Conservation (phyloP, 1,140 invertebrate species). For the Calephelis virginiensis region DNA sequence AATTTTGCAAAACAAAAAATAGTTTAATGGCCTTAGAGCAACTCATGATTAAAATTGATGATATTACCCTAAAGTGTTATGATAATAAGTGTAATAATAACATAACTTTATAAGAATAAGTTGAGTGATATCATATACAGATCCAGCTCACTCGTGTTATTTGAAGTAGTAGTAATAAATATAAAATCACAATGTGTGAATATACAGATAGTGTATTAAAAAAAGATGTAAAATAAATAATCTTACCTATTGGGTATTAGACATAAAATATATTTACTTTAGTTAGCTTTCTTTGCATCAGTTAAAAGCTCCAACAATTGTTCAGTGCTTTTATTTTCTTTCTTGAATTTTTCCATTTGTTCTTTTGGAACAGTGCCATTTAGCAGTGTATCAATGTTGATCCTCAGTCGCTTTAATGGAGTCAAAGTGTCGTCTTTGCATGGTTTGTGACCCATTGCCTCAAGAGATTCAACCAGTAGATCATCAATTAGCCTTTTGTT, state of each 20-base stretch:
- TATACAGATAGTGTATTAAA: constrained; percentile 15
- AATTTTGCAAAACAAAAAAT: too few species aligned
- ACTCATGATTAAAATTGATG: too few species aligned
- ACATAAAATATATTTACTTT: background rate
- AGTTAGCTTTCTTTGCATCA: constrained; percentile 49
- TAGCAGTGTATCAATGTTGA: constrained; percentile 87
- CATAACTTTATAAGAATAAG: too few species aligned
- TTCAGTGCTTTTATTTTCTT: constrained; percentile 86
- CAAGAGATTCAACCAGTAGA: constrained; percentile 87
- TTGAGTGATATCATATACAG: too few species aligned
- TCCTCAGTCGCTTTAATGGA: constrained; percentile 81
- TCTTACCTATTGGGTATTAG: constrained; percentile 8
- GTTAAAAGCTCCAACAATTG: constrained; percentile 88
- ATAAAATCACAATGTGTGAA: background rate
- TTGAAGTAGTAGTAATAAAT: too few species aligned
- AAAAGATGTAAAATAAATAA: constrained; percentile 18
- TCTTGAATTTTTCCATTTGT: constrained; percentile 87
- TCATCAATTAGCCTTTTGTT: constrained; percentile 91
- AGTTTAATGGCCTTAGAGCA: too few species aligned
- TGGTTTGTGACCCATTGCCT: constrained; percentile 84
- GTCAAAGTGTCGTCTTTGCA: constrained; percentile 77
- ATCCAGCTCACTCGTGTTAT: too few species aligned
- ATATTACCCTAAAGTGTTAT: too few species aligned
- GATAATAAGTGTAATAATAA: too few species aligned
- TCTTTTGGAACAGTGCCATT: constrained; percentile 89